Base-by-base conservation (phyloP, 2,797 vertebrate genomes). In the Enteromius anoplus region DNA sequence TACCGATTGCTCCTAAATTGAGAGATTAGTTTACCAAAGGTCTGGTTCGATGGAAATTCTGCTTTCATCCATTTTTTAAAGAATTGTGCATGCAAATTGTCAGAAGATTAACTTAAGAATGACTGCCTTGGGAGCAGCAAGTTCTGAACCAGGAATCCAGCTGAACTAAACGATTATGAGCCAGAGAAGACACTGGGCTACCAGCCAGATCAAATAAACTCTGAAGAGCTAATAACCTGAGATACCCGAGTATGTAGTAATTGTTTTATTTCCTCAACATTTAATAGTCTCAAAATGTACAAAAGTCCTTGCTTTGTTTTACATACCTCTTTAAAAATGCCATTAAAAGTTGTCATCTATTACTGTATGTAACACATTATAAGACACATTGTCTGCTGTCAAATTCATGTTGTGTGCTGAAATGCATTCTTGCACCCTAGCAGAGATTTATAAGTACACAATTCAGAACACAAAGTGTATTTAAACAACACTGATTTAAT, bases 1-100 rank as follows among this genome's bases (percentile, higher is more conserved):
- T 84, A 17, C 10, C 10, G 64, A 86, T 73, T 49, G 78, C 75
- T 21, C n/a, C 81, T 84, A 84, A 85, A 89, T 90, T 84, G 81
- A 82, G 85, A 88, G 80, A 1, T n/a, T 29, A 87, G 89, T 86
- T 85, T 88, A 84, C 17, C 49, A 15, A 81, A 32, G 49, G 72
- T 62, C 77, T 85, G 58, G 29, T 69, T 34, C 72, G 29, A 80
- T 85, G 37, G n/a, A 87, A 85, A 72, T 85, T 77, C 37, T 19
- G 34, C 66, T 82, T 88, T 78, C 42, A 82, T 83, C 51, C 68
- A 9, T 47, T 66, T 29, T 29, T 40, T 51, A 69, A 87, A 87
- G 78, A 68, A 75, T 66, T 77, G 34, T 42, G 58, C 64, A 68
- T 77, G 11, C 65, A 40, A 71, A 86, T 81, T 45, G 58, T 84